Evolutionary conservation across 2,797 vertebrate species (phyloP), one percentile per base, ranked within the genome.

Genomic region (Gobionotothen gibberifrons): DNA sequence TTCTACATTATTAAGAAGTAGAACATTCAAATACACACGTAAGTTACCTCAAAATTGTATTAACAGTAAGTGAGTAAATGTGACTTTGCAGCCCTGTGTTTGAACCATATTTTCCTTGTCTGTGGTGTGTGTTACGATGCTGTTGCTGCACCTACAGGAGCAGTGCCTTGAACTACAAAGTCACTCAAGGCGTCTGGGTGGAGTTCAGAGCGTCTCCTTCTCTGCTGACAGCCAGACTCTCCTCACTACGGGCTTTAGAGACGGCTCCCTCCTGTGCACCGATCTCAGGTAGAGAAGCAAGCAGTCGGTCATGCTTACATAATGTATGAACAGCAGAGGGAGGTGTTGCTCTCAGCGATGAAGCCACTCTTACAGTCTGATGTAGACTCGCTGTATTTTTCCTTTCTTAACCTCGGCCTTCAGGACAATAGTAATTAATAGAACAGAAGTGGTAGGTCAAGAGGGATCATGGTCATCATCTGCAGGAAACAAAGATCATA

Each of bases 321-420:
- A 71, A 57, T 73, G 36, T 78, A 63, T 84, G 76, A 85, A 81
- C 90, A 89, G 81, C 9, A 90, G 92, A 83, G 89, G 86, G 88
- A 80, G 56, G 83, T 69, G 66, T 87, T 88, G 76, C 70, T 78
- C 48, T 1, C 74, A 57, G 17, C n/a, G 16, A 22, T 42, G 12
- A 56, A 61, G 54, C 29, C 57, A 65, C 58, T 46, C 52, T 19
- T 3, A n/a, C 55, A 56, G 65, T 60, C 68, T 66, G 26, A 44
- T 11, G 3, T 22, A 29, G 60, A 39, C 54, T 62, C 56, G 49
- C 17, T 32, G 32, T 17, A 11, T 21, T 40, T 69, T 81, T 78
- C 53, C 40, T 74, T 39, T 79, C 32, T 51, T 39, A 17, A 22
- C 11, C 2, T 26, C 22, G 43, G 52, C 47, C 39, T 17, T 49